Conservation (phyloP, 2,113 vertebrate species). For the Artemisiospiza belli region DNA sequence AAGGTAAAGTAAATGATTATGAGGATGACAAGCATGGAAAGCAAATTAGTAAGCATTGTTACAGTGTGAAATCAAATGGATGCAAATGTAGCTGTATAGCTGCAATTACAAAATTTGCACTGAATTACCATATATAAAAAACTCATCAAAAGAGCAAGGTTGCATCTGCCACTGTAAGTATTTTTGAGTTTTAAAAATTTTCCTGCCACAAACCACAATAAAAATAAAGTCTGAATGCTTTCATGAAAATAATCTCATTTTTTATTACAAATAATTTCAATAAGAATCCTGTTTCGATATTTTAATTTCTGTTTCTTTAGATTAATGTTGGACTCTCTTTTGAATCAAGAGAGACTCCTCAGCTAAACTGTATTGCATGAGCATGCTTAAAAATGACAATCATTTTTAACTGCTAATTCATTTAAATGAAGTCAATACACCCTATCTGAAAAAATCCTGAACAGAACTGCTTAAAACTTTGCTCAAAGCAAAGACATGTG, state of each 20-base stretch:
- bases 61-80: neutral
- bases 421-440: neutral
- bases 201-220: neutral
- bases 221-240: neutral
- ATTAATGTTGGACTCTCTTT: neutral
- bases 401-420: neutral
- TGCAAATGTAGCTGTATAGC: neutral
- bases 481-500: neutral
- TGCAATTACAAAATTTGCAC: neutral
- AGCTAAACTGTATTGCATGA: neutral
- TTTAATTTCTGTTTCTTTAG: neutral
- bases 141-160: neutral
- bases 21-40: neutral
- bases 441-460: neutral
- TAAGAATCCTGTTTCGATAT: neutral
- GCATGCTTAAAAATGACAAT: neutral
- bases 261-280: neutral
- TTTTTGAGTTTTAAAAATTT: neutral
- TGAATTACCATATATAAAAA: neutral
- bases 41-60: conserved; percentile 10
- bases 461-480: neutral
- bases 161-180: neutral
- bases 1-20: conserved; percentile 42
- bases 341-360: neutral
- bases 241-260: neutral